Percentiles rank a stretch among this genome's conserved stretches.
phyloP scores from a whole-genome alignment of 2,113 vertebrate species.

The Raphicerus campestris region DNA sequence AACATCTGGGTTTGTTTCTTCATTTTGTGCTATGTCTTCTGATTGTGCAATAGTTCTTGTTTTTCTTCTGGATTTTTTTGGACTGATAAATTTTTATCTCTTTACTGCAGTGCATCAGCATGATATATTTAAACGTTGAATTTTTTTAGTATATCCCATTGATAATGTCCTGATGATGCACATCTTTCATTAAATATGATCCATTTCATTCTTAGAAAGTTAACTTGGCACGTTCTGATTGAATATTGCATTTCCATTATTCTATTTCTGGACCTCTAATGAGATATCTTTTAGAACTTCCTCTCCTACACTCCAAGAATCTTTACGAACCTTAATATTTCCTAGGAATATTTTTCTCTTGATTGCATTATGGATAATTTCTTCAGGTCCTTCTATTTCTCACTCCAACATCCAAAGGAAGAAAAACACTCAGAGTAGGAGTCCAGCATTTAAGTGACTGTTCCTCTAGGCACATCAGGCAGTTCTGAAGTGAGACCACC shows the following conservation, averaged over 20 bases:
- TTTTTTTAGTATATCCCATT: background rate
- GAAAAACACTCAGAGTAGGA: background rate
- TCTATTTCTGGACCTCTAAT: background rate
- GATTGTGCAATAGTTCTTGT: background rate
- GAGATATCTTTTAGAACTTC: background rate
- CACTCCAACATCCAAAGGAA: background rate
- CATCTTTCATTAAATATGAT: background rate
- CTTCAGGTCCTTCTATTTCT: background rate
- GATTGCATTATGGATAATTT: background rate
- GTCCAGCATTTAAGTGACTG: background rate
- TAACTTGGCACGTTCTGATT: background rate
- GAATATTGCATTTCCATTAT: background rate
- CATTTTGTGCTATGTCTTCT: background rate
- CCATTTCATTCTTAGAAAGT: background rate
- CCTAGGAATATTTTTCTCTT: background rate
- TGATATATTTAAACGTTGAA: background rate
- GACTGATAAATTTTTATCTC: background rate
- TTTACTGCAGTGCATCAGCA: background rate
- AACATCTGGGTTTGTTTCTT: background rate
- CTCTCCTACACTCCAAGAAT: background rate
- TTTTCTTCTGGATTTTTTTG: background rate
- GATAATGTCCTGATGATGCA: background rate
- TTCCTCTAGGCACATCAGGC: background rate
- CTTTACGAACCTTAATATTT: background rate
- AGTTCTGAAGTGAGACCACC: background rate